A percentile compares a stretch with the other conserved stretches of the same genome.
Evolutionary conservation across 2,888 invertebrate genomes (phyloP).

Genomic region (Leuctra nigra): DNA sequence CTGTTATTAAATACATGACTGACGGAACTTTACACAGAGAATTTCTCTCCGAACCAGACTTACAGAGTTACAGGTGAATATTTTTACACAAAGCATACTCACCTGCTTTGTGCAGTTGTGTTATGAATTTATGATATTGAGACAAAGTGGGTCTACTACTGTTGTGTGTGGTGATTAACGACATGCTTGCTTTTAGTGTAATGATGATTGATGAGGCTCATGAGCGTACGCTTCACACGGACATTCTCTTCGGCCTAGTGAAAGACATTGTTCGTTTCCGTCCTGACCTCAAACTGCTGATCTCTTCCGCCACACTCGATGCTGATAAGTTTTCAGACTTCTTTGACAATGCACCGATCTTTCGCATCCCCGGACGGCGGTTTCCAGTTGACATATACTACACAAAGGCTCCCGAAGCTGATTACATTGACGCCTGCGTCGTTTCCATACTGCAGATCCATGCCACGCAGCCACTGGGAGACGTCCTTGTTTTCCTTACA

Average conservation of each 20-base stretch:
- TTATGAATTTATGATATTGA: neutral
- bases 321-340: constrained; percentile 97
- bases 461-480: constrained; percentile 92
- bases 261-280: constrained; percentile 92
- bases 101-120: neutral
- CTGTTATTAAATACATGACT: constrained; percentile 97
- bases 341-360: constrained; percentile 98
- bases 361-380: constrained; percentile 93
- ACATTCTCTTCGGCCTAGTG: constrained; percentile 95
- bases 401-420: constrained; percentile 98
- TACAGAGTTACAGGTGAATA: constrained; percentile 71
- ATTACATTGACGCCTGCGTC: constrained; percentile 97
- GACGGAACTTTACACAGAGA: constrained; percentile 97
- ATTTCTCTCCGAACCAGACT: constrained; percentile 94
- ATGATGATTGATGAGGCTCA: constrained; percentile 99
- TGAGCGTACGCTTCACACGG: constrained; percentile 96
- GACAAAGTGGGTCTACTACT: neutral
- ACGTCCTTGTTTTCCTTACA: constrained; percentile 93
- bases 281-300: constrained; percentile 89
- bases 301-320: constrained; percentile 97
- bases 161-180: neutral
- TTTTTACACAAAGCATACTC: neutral
- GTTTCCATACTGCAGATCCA: constrained; percentile 97
- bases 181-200: constrained; percentile 54
- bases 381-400: constrained; percentile 99